These are phyloP conservation scores for Eledone cirrhosa DNA, from an alignment of 2,888 invertebrate genomes.

Conservation along the genomic window DNA sequence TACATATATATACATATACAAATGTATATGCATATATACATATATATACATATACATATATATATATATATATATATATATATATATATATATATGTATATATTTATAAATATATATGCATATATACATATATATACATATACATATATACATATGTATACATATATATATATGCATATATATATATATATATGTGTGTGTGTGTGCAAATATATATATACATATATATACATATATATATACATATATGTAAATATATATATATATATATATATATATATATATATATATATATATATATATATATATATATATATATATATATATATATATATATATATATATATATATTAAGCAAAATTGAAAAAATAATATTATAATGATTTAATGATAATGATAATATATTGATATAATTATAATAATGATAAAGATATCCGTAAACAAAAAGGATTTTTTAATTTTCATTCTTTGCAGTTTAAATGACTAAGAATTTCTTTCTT, in stretches of 20 bases:
- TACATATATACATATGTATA: background rate
- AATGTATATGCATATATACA: background rate
- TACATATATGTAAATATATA: background rate
- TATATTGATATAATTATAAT: no score
- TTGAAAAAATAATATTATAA: no score
- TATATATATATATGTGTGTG: background rate
- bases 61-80: background rate
- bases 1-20: background rate
- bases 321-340: no score
- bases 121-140: no score
- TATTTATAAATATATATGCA: background rate
- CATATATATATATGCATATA: background rate
- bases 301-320: slow-evolving; percentile 20
- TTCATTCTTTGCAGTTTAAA: no score
- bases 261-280: no score
- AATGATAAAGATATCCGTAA: no score
- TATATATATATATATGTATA: background rate
- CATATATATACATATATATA: background rate
- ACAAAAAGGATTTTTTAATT: no score
- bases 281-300: background rate
- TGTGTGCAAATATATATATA: background rate
- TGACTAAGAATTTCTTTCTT: no score
- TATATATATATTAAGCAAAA: no score
- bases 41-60: background rate
- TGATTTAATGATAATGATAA: no score